Conservation (phyloP, 2,113 vertebrate species). For the Bos taurus region ARS-UCD2.0 NC_037330.1:15170501-15171000, state of each 20-base stretch:
- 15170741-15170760: constrained; percentile 71
- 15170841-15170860: constrained; percentile 71
- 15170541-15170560: constrained; percentile 22
- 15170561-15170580: constrained; percentile 6
- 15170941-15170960: constrained; percentile 66
- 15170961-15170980: constrained; percentile 67
- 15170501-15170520: constrained; percentile 30
- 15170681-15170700: constrained; percentile 70
- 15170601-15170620: constrained; percentile 30
- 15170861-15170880: constrained; percentile 66
- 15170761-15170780: constrained; percentile 65
- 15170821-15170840: constrained; percentile 71
- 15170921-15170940: constrained; percentile 68
- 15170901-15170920: constrained; percentile 75
- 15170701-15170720: constrained; percentile 68
- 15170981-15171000: constrained; percentile 52
- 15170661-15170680: constrained; percentile 64
- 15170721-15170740: constrained; percentile 73
- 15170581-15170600: constrained; percentile 47
- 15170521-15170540: constrained; percentile 30
- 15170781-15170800: constrained; percentile 71
- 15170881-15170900: constrained; percentile 70
- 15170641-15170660: constrained; percentile 47
- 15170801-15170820: constrained; percentile 70
- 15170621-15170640: constrained; percentile 24